Conservation (phyloP, 2,113 vertebrate genomes). For the Xenus cinereus region DNA sequence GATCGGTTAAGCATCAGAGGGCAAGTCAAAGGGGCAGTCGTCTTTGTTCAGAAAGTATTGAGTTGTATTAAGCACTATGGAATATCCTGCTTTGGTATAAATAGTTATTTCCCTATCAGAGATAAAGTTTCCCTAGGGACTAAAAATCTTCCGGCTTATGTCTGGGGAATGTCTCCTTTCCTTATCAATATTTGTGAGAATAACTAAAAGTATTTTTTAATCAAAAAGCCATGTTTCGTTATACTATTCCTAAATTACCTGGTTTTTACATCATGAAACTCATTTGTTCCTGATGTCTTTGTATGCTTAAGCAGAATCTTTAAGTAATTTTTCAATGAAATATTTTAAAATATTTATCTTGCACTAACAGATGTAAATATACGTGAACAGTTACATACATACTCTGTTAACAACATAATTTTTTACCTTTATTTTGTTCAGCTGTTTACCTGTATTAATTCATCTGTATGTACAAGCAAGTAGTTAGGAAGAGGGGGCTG, state of each 20-base stretch:
- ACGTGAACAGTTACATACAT: neutral
- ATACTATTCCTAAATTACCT: neutral
- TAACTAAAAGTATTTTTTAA: neutral
- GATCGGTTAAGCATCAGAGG: neutral
- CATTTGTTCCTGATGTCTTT: neutral
- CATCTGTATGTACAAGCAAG: neutral
- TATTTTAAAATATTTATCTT: neutral
- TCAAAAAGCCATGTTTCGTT: neutral
- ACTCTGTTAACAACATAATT: neutral
- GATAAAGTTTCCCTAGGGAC: neutral
- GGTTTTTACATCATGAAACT: neutral
- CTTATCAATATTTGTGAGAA: neutral
- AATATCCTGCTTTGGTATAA: neutral
- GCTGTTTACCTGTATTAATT: neutral
- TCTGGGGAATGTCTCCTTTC: neutral
- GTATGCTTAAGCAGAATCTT: neutral
- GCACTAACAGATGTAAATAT: neutral
- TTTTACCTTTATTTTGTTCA: neutral
- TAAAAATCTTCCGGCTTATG: neutral
- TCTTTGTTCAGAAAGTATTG: neutral
- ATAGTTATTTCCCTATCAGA: neutral
- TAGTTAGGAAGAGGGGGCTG: neutral
- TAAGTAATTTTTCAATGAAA: neutral
- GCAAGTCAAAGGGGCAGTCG: neutral
- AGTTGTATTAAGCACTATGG: neutral